Percentiles rank a stretch among this genome's conserved stretches.
Conservation (phyloP, 2,888 invertebrate species). For the Listrodromus nycthemerus region DNA sequence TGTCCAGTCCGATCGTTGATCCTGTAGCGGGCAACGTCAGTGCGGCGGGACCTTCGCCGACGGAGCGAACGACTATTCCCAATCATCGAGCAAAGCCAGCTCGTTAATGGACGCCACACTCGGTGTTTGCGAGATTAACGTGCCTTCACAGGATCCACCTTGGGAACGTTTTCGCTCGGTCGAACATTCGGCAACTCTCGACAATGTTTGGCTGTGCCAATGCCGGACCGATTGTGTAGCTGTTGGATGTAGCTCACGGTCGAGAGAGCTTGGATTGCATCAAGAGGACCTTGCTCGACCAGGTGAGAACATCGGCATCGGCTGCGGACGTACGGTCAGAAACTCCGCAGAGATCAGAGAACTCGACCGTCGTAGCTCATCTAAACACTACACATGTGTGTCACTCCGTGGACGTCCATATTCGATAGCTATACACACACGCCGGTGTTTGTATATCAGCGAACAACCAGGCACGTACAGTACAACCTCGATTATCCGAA, state of each 20-base stretch:
- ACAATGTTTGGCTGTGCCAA: slow-evolving; percentile 54
- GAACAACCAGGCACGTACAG: not conserved
- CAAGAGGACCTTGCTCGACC: slow-evolving; percentile 22
- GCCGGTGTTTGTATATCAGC: not conserved
- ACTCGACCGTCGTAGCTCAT: slow-evolving; percentile 15
- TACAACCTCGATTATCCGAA: not conserved
- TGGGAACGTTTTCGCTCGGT: slow-evolving; percentile 3
- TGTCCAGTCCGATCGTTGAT: slow-evolving; percentile 22
- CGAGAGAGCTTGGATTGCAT: slow-evolving; percentile 29
- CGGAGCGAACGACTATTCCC: slow-evolving; percentile 68
- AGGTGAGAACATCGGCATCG: slow-evolving; percentile 7
- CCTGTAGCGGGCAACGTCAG: slow-evolving; percentile 1
- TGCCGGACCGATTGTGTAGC: slow-evolving; percentile 21
- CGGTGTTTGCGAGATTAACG: slow-evolving; percentile 72
- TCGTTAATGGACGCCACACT: slow-evolving; percentile 70
- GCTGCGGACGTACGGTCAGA: slow-evolving; percentile 4
- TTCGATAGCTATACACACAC: not conserved
- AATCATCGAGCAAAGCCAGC: slow-evolving; percentile 75
- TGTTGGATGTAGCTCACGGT: slow-evolving; percentile 10
- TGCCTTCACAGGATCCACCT: slow-evolving; percentile 19
- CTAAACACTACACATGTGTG: not conserved
- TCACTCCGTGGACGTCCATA: not conserved
- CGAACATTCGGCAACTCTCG: slow-evolving; percentile 4
- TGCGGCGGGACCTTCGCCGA: slow-evolving; percentile 27
- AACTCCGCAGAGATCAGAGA: slow-evolving; percentile 1